phyloP scores from a whole-genome alignment of 2,113 vertebrate species.

The Toxotes jaculatrix region DNA sequence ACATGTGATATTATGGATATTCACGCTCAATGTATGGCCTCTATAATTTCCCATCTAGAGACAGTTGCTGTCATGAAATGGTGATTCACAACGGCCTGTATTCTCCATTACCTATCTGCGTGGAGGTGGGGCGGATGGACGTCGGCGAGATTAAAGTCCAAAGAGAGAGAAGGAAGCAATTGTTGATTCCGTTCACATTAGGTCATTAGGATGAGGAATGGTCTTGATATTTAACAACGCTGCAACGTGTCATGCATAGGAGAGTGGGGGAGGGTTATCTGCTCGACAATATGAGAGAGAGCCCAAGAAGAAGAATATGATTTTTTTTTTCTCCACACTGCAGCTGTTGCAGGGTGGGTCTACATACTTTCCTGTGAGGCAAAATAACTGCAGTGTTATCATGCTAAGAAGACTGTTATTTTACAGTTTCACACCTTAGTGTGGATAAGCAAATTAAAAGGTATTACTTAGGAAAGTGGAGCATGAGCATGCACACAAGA shows the following conservation, averaged over 20 bases:
- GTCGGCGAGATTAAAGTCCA: constrained; percentile 68
- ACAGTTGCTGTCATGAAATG: constrained; percentile 44
- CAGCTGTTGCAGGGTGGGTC: constrained; percentile 54
- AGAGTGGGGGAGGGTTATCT: constrained; percentile 52
- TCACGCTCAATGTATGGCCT: constrained; percentile 42
- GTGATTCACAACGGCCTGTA: constrained; percentile 57
- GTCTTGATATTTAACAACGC: constrained; percentile 82
- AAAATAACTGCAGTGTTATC: constrained; percentile 32
- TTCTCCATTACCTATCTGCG: constrained; percentile 52
- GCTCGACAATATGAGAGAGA: constrained; percentile 47
- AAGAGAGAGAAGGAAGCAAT: constrained; percentile 66
- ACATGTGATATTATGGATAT: constrained; percentile 43
- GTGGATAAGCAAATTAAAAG: constrained; percentile 46
- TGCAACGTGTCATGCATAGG: constrained; percentile 68
- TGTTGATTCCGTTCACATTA: constrained; percentile 72
- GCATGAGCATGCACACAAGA: neutral
- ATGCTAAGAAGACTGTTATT: constrained; percentile 16
- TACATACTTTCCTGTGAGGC: neutral
- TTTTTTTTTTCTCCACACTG: constrained; percentile 48
- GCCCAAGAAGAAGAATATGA: constrained; percentile 35
- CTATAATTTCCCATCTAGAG: constrained; percentile 59
- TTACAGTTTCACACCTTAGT: constrained; percentile 54
- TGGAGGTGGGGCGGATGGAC: constrained; percentile 32
- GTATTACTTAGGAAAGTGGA: constrained; percentile 19
- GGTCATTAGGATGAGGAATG: constrained; percentile 83